Evolutionary conservation across 37 sponge, comb jelly and placozoan species (phyloP), one percentile per base, ranked within the genome.

Genomic region (Petrosia ficiformis): DNA sequence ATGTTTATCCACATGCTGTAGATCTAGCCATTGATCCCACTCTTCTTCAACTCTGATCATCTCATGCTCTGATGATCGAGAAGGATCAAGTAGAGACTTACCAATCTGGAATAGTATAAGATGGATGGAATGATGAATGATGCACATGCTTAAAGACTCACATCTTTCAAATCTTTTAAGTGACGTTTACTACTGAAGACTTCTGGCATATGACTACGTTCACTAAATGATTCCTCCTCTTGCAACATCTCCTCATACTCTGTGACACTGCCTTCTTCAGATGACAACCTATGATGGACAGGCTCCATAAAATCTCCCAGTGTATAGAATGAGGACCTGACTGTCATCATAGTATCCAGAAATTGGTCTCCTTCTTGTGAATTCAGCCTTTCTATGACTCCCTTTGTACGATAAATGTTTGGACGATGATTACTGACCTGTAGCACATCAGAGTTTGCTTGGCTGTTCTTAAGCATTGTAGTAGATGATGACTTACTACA

Each of bases 191-290:
- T 61, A 8, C 63, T 29, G n/a, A 61, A 61, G 28, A 26, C 28
- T 6, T 5, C 28, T n/a, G 5, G 28, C 11, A 26, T 11, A 24
- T 22, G 63, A 5, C 26, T 5, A 8, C 28, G 6, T 29, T n/a
- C n/a, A 29, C 6, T 26, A 61, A 29, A 29, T 6, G 28, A 26
- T 5, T 61, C 28, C 28, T n/a, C 28, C 14, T 48, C 54, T 19
- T 48, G 14, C 16, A 19, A 10, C 14, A 61, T n/a, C 28, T 61
- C 63, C 28, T 61, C 63, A 22, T 61, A 61, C 63, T 61, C 63
- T 6, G 63, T 61, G 28, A 61, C 63, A 22, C 63, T 61, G 5
- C 63, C 63, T n/a, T n/a, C 63, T 29, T 61, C 63, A 26, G 63
- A 61, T 5, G 22, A 6, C 6, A 61, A 29, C 26, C 28, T n/a